phyloP scores from a whole-genome alignment of 2,888 invertebrate genomes.

The Cosmopolites sordidus region DNA sequence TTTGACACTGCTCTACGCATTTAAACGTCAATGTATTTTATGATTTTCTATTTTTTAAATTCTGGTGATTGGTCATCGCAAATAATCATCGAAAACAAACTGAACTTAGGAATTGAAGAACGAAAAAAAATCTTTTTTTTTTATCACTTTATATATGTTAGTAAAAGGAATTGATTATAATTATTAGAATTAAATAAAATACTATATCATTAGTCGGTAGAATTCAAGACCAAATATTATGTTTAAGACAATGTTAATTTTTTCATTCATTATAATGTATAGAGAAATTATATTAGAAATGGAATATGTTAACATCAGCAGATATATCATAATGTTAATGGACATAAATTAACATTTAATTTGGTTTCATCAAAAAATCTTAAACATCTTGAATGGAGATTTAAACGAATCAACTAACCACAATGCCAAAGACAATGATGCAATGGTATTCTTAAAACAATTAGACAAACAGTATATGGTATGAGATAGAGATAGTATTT shows the following conservation, averaged over 20 bases:
- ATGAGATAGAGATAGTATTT: no score
- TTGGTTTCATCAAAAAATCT: no score
- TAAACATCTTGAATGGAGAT: no score
- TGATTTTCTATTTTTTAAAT: not conserved
- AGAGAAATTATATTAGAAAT: not conserved
- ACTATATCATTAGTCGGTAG: constrained; percentile 11
- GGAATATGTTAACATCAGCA: not conserved
- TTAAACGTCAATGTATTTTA: no score
- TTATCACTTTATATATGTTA: constrained; percentile 3
- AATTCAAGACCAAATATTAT: not conserved
- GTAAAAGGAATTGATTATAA: constrained; percentile 18
- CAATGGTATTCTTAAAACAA: no score
- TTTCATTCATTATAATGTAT: not conserved
- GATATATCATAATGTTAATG: not conserved
- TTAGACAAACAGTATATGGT: no score
- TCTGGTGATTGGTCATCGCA: not conserved
- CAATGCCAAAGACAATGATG: constrained; percentile 9
- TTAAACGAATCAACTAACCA: constrained; percentile 12
- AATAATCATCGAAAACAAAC: not conserved
- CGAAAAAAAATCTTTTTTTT: not conserved
- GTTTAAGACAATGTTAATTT: not conserved
- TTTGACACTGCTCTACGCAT: no score
- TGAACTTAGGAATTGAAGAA: not conserved
- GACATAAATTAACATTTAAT: no score
- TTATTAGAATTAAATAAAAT: constrained; percentile 1